A percentile compares a stretch with the other conserved stretches of the same genome.
These are phyloP conservation scores for Grammomys surdaster DNA, from an alignment of 2,113 vertebrate species.

Conservation along the genomic window DNA sequence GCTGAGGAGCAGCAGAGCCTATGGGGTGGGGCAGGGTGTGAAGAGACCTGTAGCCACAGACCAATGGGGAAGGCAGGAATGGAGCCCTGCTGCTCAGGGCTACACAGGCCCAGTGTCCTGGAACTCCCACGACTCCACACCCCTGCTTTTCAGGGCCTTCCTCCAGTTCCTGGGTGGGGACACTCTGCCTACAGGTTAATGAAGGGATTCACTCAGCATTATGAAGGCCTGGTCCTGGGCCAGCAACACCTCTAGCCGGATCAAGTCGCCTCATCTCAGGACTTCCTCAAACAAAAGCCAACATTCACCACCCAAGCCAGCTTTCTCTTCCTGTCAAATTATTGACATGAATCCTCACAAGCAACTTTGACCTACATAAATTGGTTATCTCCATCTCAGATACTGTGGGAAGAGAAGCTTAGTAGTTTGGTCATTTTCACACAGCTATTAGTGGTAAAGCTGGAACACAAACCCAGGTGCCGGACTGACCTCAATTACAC, in stretches of 20 bases:
- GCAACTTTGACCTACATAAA: neutral
- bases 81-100: neutral
- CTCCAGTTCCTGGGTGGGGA: neutral
- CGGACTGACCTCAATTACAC: neutral
- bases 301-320: neutral
- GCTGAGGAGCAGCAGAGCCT: neutral
- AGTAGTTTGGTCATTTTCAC: constrained; percentile 3
- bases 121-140: neutral
- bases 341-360: constrained; percentile 18
- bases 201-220: neutral
- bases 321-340: neutral
- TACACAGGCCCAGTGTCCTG: neutral
- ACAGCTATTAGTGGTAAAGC: neutral
- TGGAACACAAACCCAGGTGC: neutral
- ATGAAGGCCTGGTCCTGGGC: neutral
- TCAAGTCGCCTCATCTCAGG: neutral
- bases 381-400: constrained; percentile 16
- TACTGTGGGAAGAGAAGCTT: constrained; percentile 26
- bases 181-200: neutral
- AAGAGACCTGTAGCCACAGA: neutral
- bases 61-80: neutral
- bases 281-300: neutral
- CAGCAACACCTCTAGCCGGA: neutral
- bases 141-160: neutral
- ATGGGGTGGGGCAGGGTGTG: neutral